Percentiles rank a stretch among this genome's conserved stretches.
phyloP scores from a whole-genome alignment of 2,113 vertebrate genomes.

The Neodontobutis hainanensis region DNA sequence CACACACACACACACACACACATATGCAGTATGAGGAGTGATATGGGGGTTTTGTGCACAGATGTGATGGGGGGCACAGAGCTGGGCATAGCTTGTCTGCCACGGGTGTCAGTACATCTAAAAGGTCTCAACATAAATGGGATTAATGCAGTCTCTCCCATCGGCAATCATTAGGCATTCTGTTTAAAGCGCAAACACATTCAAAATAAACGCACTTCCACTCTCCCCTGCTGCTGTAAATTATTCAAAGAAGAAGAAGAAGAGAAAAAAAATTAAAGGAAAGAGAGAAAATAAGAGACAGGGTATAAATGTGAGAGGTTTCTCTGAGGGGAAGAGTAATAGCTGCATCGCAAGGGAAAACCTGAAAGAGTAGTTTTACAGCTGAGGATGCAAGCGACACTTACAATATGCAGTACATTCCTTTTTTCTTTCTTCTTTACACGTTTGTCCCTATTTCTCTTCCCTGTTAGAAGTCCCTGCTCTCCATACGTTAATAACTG shows the following conservation, averaged over 20 bases:
- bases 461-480: constrained; percentile 61
- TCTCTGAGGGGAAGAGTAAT: constrained; percentile 47
- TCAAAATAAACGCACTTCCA: constrained; percentile 80
- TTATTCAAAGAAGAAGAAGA: constrained; percentile 74
- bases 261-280: constrained; percentile 66
- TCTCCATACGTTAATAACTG: constrained; percentile 71
- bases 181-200: constrained; percentile 80
- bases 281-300: constrained; percentile 45
- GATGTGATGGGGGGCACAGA: constrained; percentile 47
- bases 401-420: constrained; percentile 10
- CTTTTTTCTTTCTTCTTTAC: constrained; percentile 40
- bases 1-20: neutral
- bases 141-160: constrained; percentile 81
- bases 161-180: constrained; percentile 83
- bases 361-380: constrained; percentile 62
- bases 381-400: constrained; percentile 53
- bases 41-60: constrained; percentile 51
- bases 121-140: constrained; percentile 82
- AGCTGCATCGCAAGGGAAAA: constrained; percentile 34
- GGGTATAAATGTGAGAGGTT: constrained; percentile 24
- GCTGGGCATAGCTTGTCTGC: constrained; percentile 63
- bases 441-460: constrained; percentile 27
- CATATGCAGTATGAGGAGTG: constrained; percentile 4
- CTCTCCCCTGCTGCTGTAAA: constrained; percentile 76
- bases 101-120: constrained; percentile 79